phyloP scores from a whole-genome alignment of 2,113 vertebrate genomes.

The Bos javanicus region DNA sequence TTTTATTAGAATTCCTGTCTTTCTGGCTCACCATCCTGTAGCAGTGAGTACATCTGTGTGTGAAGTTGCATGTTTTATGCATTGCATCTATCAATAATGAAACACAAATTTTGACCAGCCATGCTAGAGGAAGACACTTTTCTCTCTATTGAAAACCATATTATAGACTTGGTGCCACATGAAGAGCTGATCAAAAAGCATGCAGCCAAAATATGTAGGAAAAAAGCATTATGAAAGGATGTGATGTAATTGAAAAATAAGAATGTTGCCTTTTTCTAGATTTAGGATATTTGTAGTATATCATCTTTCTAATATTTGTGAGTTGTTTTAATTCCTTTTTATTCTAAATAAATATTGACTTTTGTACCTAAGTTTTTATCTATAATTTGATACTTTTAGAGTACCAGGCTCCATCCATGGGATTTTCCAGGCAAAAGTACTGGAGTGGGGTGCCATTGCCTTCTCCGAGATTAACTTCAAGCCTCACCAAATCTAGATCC shows the following conservation, averaged over 20 bases:
- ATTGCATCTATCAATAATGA: background rate
- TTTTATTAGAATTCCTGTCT: background rate
- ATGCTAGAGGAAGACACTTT: background rate
- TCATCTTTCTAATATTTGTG: background rate
- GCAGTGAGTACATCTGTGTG: background rate
- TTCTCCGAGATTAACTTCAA: background rate
- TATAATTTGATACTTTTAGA: background rate
- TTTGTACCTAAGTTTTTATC: background rate
- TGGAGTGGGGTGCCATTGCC: too few relatives aligned
- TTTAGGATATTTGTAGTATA: background rate
- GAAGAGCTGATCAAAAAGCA: background rate
- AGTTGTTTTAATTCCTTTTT: background rate
- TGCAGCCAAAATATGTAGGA: background rate
- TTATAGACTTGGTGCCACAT: background rate
- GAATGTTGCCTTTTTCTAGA: background rate
- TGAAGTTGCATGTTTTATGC: background rate
- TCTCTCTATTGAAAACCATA: background rate
- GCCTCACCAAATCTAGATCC: background rate
- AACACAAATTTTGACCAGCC: background rate
- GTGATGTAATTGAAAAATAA: background rate
- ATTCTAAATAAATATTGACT: background rate
- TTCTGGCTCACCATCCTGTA: background rate
- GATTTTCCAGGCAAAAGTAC: too few relatives aligned
- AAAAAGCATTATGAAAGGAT: background rate
- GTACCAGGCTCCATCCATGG: too few relatives aligned